Evolutionary conservation across 2,113 vertebrate species (phyloP).

Genomic region (Paradoxurus hermaphroditus): DNA sequence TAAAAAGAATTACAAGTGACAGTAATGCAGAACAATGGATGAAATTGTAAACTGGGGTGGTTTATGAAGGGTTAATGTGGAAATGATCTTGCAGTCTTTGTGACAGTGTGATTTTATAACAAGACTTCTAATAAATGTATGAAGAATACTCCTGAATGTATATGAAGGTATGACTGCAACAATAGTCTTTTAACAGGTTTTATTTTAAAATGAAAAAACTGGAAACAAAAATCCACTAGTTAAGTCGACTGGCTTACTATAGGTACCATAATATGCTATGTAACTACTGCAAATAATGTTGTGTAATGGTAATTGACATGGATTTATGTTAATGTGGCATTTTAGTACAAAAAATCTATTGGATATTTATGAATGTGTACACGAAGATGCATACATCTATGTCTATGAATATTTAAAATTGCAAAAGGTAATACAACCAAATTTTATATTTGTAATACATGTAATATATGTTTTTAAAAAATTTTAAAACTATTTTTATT

Average conservation of each 20-base stretch:
- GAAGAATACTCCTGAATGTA: not conserved
- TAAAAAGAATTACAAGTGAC: not conserved
- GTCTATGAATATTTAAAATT: not conserved
- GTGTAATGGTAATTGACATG: not conserved
- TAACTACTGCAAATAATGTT: not conserved
- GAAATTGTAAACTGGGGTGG: not conserved
- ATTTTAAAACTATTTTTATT: too few species aligned
- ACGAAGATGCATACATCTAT: not conserved
- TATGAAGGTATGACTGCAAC: not conserved
- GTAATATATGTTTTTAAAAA: not conserved
- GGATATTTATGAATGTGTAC: not conserved
- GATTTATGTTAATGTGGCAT: not conserved
- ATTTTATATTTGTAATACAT: not conserved
- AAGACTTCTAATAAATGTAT: not conserved
- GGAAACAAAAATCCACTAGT: not conserved
- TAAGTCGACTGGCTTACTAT: not conserved
- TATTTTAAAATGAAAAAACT: not conserved
- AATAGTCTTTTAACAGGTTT: not conserved
- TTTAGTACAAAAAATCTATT: not conserved
- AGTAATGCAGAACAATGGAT: not conserved
- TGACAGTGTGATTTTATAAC: not conserved
- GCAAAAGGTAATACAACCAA: not conserved
- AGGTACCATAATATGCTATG: not conserved
- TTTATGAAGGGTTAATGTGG: not conserved
- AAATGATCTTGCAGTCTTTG: not conserved